Base-by-base conservation (phyloP, 2,113 vertebrate species). In the Neogale vison region DNA sequence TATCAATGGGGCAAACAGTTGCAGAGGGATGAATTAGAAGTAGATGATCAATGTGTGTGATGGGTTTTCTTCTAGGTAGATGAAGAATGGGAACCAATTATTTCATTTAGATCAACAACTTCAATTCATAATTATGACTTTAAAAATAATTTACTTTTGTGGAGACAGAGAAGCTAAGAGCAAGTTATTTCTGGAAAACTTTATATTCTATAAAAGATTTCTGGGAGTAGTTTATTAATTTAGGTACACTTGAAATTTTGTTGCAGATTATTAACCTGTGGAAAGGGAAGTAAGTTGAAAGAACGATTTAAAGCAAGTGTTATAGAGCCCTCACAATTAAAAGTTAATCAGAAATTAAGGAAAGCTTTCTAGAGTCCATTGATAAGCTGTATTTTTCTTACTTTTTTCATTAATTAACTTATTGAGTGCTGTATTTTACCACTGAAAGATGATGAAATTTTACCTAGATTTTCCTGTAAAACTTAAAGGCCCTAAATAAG, bases 31-130 rank as follows among this genome's bases (percentile, higher is more conserved):
- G 52, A 74, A 86, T 36, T 76, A 45, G 72, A 45, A 29, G 72
- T 45, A 76, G 39, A 76, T 76, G 13, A 26, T 76, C 13, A 42
- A 76, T 76, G 67, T 61, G 34, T 67, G 3, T 71, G 71, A 65
- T 34, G n/a, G n/a, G 8, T 95, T 88, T 92, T 88, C 80, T 90
- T 84, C 91, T 14, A 69, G 63, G 80, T 65, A 95, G 80, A 50
- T 74, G 29, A 88, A 88, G 21, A 93, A 52, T 80, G 8, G 6
- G 31, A 85, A n/a, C 29, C 24, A 90, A 20, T 93, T 74, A 42
- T 77, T 67, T 92, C 82, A 26, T 72, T 76, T 87, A 36, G 31
- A 21, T 12, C 77, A 92, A 92, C 47, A 92, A 50, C n/a, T 65
- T 47, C 7, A 88, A 31, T 47, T 10, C 36, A 34, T 84, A 50